Percentiles rank a stretch among this genome's conserved stretches.
Conservation (phyloP, 2,113 vertebrate genomes). For the Sturnus vulgaris region DNA sequence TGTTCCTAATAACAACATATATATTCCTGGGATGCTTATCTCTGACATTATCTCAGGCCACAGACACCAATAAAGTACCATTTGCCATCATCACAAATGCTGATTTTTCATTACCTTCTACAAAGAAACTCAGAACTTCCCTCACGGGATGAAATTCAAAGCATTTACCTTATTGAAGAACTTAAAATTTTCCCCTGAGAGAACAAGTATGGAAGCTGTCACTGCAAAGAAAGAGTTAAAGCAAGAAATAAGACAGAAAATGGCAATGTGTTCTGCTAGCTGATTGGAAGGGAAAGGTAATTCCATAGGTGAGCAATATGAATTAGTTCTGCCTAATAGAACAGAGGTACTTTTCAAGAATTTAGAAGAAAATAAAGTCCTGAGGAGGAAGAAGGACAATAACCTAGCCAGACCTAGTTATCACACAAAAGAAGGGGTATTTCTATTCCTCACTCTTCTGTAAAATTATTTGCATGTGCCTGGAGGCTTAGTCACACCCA, state of each 20-base stretch:
- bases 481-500: constrained; percentile 10
- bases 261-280: neutral
- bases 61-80: neutral
- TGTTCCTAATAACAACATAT: neutral
- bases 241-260: constrained; percentile 2
- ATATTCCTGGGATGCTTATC: neutral
- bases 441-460: neutral
- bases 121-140: constrained; percentile 15
- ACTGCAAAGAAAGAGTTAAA: constrained; percentile 56
- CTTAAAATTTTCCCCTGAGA: constrained; percentile 30
- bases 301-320: neutral
- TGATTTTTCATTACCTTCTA: constrained; percentile 50
- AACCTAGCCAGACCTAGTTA: neutral
- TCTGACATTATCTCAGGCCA: constrained; percentile 3
- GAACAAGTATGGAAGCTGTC: constrained; percentile 1
- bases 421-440: neutral
- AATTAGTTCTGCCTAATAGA: neutral
- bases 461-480: neutral
- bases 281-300: neutral
- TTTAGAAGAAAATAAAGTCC: neutral
- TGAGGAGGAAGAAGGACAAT: neutral
- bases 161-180: constrained; percentile 55
- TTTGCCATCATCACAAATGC: constrained; percentile 26
- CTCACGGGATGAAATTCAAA: constrained; percentile 49
- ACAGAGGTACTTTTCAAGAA: neutral